Evolutionary conservation across 1,140 invertebrate genomes (phyloP).

Genomic region (Lepidurus arcticus): DNA sequence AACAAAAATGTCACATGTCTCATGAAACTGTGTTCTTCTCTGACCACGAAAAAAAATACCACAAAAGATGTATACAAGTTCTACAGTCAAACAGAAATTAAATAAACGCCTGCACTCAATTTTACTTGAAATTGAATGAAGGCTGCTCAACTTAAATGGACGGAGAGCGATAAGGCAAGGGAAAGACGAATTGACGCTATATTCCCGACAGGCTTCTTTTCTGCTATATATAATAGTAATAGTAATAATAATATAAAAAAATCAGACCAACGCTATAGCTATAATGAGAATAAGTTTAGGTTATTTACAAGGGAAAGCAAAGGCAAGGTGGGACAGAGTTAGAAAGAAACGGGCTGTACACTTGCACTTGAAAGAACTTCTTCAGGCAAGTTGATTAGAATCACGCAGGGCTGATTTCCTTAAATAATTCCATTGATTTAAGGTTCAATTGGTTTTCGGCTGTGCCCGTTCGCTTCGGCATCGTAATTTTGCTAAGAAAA

Average conservation of each 20-base stretch:
- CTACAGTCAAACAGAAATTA: conserved; percentile 7
- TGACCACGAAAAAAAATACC: not conserved
- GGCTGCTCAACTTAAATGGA: conserved; percentile 2
- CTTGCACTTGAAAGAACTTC: conserved; percentile 1
- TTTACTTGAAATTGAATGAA: not conserved
- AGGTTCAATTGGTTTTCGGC: not conserved
- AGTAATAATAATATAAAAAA: not conserved
- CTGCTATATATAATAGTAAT: not conserved
- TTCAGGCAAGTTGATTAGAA: conserved; percentile 22
- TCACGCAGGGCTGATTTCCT: not conserved
- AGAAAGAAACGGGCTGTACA: not conserved
- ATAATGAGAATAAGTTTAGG: not conserved
- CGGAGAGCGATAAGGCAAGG: conserved; percentile 11
- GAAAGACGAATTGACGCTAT: not conserved
- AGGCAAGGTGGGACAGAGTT: not conserved
- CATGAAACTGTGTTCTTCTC: not conserved
- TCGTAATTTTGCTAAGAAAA: not conserved
- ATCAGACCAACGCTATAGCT: not conserved
- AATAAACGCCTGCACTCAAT: not conserved
- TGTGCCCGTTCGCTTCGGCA: not conserved
- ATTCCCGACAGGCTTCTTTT: conserved; percentile 12
- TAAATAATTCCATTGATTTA: not conserved
- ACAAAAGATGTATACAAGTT: conserved; percentile 8
- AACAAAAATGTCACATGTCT: not conserved
- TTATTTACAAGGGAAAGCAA: conserved; percentile 1